phyloP scores from a whole-genome alignment of 1,140 invertebrate genomes.

The Diachasmimorpha longicaudata region DNA sequence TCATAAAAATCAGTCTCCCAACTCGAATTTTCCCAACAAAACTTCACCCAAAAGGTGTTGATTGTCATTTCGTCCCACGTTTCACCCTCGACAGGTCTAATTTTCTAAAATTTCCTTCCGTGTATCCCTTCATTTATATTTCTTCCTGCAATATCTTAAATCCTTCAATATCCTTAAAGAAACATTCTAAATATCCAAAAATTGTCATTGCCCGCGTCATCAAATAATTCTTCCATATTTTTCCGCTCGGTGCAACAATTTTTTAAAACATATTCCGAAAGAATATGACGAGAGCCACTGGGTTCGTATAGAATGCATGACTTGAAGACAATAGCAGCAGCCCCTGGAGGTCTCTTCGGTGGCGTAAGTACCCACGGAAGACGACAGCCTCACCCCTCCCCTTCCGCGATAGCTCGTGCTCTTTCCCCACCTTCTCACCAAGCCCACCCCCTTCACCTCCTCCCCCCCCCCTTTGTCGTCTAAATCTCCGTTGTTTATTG shows the following conservation, averaged over 20 bases:
- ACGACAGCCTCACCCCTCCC: conserved; percentile 35
- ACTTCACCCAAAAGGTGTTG: too few relatives aligned
- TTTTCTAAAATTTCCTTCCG: too few relatives aligned
- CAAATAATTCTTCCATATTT: background rate
- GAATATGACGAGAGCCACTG: conserved; percentile 37
- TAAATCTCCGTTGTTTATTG: conserved; percentile 63
- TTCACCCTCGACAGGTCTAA: too few relatives aligned
- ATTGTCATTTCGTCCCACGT: too few relatives aligned
- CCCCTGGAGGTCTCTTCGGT: conserved; percentile 49
- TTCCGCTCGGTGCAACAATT: background rate
- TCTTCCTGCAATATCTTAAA: too few relatives aligned
- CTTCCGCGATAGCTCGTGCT: background rate
- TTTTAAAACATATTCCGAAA: background rate
- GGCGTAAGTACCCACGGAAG: conserved; percentile 55
- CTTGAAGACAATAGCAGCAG: conserved; percentile 46
- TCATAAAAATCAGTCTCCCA: too few relatives aligned
- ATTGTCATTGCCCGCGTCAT: too few relatives aligned
- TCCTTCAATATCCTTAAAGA: too few relatives aligned
- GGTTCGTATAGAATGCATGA: conserved; percentile 61
- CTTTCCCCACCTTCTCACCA: conserved; percentile 3
- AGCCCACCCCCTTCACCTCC: background rate
- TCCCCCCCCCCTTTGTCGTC: conserved; percentile 29
- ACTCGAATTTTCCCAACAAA: too few relatives aligned
- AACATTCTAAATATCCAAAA: too few relatives aligned
- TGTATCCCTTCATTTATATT: too few relatives aligned